Conservation (phyloP, 2,797 vertebrate species). For the Macropus fuliginosus region DNA sequence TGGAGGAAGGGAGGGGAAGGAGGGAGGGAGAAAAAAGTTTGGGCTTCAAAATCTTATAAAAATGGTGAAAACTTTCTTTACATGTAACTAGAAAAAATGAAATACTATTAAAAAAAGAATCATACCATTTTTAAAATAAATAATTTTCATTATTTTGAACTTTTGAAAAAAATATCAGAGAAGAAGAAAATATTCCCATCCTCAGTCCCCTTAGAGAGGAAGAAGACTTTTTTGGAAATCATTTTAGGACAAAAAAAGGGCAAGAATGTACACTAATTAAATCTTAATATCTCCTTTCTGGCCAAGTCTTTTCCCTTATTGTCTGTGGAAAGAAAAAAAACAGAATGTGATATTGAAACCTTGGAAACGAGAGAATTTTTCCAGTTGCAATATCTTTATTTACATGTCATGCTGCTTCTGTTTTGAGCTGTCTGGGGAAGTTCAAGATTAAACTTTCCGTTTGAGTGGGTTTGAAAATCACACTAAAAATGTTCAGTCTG, state of each 20-base stretch:
- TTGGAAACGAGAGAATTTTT: constrained; percentile 48
- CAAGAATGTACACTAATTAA: constrained; percentile 8
- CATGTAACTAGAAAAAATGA: too few species aligned
- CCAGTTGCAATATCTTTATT: constrained; percentile 36
- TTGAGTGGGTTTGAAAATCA: neutral
- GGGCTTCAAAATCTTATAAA: too few species aligned
- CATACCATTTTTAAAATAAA: neutral
- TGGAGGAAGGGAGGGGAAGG: too few species aligned
- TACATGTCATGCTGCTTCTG: constrained; percentile 40
- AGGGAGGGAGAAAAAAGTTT: too few species aligned
- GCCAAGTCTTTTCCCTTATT: constrained; percentile 13
- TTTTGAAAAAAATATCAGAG: neutral
- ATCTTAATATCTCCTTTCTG: constrained; percentile 14
- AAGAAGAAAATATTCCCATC: neutral
- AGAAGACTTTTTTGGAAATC: neutral
- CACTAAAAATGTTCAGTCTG: neutral
- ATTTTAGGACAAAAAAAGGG: constrained; percentile 12
- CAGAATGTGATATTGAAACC: constrained; percentile 13
- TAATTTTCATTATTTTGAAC: neutral
- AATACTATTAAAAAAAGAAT: neutral
- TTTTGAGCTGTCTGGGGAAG: constrained; percentile 51
- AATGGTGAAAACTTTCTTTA: too few species aligned
- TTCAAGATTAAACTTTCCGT: constrained; percentile 37
- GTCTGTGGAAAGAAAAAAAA: constrained; percentile 25
- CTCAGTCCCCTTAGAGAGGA: neutral